Base-by-base conservation (phyloP, 2,888 invertebrate species). In the Iselma pallidipennis region DNA sequence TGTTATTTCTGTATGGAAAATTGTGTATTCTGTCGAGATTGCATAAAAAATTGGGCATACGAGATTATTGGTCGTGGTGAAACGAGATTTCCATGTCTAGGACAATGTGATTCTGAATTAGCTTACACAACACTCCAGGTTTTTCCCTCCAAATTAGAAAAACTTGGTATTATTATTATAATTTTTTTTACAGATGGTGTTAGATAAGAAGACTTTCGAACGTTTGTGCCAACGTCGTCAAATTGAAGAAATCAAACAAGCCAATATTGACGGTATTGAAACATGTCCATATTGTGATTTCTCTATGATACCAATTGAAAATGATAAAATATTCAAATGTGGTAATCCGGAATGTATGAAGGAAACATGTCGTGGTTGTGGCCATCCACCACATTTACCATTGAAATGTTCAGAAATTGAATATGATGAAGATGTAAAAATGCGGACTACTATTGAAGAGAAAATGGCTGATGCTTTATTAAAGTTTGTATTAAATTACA, bases 211-310 rank as follows among this genome's bases (percentile, higher is more conserved):
- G n/a, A 75, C 78, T 4, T 85, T 84, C 70, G 81, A 83, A 5
- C 79, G 80, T 55, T 72, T 85, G 28, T 73, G 83, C 9, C 78
- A 81, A 54, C 77, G 81, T 61, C 81, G 83, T 49, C 85, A 86
- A 73, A 82, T 83, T 49, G 83, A 83, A 62, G 86, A 87, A 73
- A 78, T 87, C n/a, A 78, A 75, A 57, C 74, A 78, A 25, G 87
- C 87, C 1, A 81, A 82, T 10, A 81, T 87, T 25, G 82, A 84
- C 16, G 85, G 84, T 53, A 74, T 87, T 23, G 85, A 84, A 59
- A 76, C 77, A 7, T 88, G 88, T 73, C 86, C 86, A 4, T 85
- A 84, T 73, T 87, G 88, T 74, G 81, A 83, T 57, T 87, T 83
- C 74, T 83, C 83, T 25, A 83, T 82, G 59, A 82, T 86, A 62